Evolutionary conservation across 2,113 vertebrate species (phyloP).

Genomic region (Cavia aperea): DNA sequence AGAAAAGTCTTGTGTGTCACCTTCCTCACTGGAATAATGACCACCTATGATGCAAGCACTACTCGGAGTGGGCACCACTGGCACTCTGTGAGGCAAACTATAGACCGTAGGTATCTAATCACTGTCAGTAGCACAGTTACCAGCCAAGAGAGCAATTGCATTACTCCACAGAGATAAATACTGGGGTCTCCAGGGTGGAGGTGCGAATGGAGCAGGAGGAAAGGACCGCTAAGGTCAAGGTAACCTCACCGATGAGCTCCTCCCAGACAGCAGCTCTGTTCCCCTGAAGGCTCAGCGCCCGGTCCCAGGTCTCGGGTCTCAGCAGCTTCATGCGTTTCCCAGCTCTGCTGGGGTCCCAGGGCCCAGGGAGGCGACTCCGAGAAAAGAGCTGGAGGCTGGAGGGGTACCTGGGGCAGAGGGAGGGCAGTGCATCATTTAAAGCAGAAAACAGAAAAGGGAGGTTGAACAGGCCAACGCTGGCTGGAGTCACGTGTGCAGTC

Average conservation of each 20-base stretch:
- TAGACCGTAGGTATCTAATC: not conserved
- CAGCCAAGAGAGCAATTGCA: not conserved
- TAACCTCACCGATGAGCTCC: slow-evolving; percentile 81
- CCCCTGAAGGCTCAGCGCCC: slow-evolving; percentile 79
- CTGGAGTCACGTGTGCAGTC: not conserved
- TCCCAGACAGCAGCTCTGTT: slow-evolving; percentile 86
- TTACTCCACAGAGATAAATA: not conserved
- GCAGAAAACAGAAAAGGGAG: not conserved
- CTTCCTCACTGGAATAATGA: not conserved
- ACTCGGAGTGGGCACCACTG: not conserved
- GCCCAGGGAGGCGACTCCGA: slow-evolving; percentile 80
- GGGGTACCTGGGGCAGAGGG: slow-evolving; percentile 80
- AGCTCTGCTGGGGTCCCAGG: slow-evolving; percentile 80
- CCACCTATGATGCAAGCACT: not conserved
- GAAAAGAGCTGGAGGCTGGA: slow-evolving; percentile 76
- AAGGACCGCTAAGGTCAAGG: not conserved
- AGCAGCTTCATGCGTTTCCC: slow-evolving; percentile 84
- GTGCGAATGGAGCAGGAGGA: not conserved
- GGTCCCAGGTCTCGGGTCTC: slow-evolving; percentile 84
- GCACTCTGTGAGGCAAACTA: not conserved
- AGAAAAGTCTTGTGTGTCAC: not conserved
- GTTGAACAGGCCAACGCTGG: not conserved
- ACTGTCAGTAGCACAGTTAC: not conserved
- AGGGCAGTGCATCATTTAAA: not conserved
- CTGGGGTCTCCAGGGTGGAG: not conserved